Percentiles rank a stretch among this genome's conserved stretches.
Evolutionary conservation across 2,113 vertebrate species (phyloP).

Genomic region (Galemys pyrenaicus): DNA sequence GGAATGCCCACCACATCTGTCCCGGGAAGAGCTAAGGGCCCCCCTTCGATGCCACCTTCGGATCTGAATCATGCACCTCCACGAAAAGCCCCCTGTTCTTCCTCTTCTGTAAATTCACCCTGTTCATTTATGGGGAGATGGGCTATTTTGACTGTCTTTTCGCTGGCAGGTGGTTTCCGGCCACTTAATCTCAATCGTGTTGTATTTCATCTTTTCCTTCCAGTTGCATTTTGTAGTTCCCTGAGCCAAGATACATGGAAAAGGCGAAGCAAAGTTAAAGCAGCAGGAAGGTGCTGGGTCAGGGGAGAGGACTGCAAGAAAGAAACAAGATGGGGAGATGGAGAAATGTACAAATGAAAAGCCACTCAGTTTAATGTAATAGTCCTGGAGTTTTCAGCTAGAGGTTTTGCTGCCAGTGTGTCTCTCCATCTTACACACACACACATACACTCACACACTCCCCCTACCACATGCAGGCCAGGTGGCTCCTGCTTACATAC

Average conservation of each 20-base stretch:
- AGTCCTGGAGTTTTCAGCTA: conserved; percentile 3
- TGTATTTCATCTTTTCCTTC: not conserved
- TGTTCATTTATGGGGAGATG: rapidly evolving
- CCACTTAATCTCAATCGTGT: not conserved
- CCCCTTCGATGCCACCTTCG: not conserved
- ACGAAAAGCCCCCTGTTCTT: not conserved
- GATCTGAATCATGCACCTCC: not conserved
- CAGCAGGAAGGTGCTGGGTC: not conserved
- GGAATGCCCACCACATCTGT: not conserved
- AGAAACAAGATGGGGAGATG: too few relatives aligned
- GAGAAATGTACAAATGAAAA: not conserved
- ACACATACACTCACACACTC: rapidly evolving
- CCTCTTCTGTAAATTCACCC: not conserved
- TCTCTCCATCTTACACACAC: not conserved
- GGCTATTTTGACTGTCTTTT: not conserved
- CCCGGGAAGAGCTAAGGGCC: not conserved
- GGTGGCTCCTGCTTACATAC: conserved; percentile 78
- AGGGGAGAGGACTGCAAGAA: not conserved
- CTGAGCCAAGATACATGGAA: not conserved
- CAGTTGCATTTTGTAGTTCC: not conserved
- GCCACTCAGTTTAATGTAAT: not conserved
- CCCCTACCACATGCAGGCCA: conserved; percentile 50
- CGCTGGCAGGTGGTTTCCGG: not conserved
- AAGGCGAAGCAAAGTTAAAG: not conserved
- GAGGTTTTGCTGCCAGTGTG: not conserved